These are phyloP conservation scores for Molossus alvarezi DNA, from an alignment of 2,797 vertebrate genomes.

Conservation along the genomic window DNA sequence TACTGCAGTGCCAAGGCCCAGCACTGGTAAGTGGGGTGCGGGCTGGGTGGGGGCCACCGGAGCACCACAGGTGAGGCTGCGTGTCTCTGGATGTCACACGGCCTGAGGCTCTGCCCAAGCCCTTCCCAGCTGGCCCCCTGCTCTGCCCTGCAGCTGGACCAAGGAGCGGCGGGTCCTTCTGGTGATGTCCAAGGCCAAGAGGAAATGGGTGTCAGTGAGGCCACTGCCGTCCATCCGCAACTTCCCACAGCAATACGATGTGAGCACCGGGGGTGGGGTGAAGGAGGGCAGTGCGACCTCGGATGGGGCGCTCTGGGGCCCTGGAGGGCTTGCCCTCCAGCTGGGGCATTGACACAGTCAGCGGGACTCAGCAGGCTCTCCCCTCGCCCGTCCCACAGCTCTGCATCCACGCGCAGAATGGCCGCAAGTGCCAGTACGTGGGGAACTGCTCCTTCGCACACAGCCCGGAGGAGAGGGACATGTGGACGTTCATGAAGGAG, in stretches of 20 bases:
- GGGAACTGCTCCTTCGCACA: conserved; percentile 97
- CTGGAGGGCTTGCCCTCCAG: not conserved
- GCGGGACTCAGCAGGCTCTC: not conserved
- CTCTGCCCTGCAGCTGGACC: conserved; percentile 93
- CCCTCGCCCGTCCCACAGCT: conserved; percentile 90
- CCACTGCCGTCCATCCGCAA: conserved; percentile 95
- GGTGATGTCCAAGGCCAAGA: conserved; percentile 95
- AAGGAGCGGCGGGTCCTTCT: conserved; percentile 95
- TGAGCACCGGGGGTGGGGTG: conserved; percentile 84
- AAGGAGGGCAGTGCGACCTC: not conserved
- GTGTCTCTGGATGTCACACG: not conserved
- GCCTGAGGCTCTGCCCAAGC: not conserved
- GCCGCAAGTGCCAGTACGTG: conserved; percentile 94
- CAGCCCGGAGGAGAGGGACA: conserved; percentile 96
- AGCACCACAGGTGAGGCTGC: rapidly evolving
- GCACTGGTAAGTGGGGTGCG: conserved; percentile 92
- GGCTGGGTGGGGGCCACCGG: rapidly evolving
- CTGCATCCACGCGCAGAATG: conserved; percentile 94
- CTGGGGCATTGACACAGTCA: rapidly evolving
- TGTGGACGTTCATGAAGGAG: conserved; percentile 99
- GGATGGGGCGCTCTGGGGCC: not conserved
- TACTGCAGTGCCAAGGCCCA: conserved; percentile 96
- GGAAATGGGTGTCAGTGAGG: conserved; percentile 96
- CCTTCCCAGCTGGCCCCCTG: not conserved
- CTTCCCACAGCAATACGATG: conserved; percentile 96